Conservation (phyloP, 2,888 invertebrate species). For the Cheilosia vernalis region DNA sequence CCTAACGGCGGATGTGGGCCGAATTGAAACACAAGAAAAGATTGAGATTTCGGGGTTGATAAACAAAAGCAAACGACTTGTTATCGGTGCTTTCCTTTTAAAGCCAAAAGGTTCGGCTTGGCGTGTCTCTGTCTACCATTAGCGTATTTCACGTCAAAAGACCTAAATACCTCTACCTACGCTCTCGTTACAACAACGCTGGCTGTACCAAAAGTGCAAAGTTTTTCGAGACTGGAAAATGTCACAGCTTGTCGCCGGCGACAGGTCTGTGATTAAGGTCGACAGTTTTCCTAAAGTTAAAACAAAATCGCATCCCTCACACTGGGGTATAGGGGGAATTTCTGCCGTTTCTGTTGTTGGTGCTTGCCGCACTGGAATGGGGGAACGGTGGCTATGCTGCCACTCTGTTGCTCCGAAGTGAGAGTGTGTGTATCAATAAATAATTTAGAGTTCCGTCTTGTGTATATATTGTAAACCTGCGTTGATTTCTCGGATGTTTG, state of each 20-base stretch:
- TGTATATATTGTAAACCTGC: constrained; percentile 15
- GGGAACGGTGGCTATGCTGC: constrained; percentile 16
- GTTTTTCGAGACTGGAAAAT: constrained; percentile 74
- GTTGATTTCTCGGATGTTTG: constrained; percentile 57
- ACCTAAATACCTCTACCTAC: not conserved
- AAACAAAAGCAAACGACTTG: constrained; percentile 41
- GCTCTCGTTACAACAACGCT: not conserved
- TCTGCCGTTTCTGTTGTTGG: not conserved
- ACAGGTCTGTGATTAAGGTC: constrained; percentile 78
- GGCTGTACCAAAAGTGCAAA: constrained; percentile 60
- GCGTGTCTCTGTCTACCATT: constrained; percentile 29
- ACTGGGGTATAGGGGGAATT: not conserved
- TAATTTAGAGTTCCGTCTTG: constrained; percentile 55
- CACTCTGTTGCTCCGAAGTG: constrained; percentile 28
- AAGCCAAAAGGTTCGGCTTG: constrained; percentile 31
- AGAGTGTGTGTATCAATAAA: constrained; percentile 69
- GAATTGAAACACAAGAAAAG: constrained; percentile 56
- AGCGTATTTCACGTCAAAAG: constrained; percentile 2
- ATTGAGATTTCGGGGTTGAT: constrained; percentile 72
- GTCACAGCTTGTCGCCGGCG: constrained; percentile 76
- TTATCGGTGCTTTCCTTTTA: constrained; percentile 13
- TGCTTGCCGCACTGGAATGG: not conserved
- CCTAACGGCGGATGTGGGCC: not conserved
- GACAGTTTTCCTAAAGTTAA: constrained; percentile 75
- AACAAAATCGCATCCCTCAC: constrained; percentile 52